Conservation (phyloP, 2,113 vertebrate species). For the Lutjanus erythropterus region DNA sequence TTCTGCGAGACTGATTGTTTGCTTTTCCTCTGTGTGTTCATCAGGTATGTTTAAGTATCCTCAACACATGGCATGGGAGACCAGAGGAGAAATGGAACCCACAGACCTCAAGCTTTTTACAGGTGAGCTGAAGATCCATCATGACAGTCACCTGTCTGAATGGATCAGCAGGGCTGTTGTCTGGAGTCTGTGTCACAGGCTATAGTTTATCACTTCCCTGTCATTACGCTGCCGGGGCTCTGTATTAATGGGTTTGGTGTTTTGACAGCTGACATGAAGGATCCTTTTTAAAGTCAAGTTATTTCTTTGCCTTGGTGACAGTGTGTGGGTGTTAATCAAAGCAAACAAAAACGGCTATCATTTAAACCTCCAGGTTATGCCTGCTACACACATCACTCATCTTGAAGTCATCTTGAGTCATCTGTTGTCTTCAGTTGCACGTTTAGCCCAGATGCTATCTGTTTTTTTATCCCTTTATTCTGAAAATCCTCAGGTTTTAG, state of each 20-base stretch:
- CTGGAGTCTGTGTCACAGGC: constrained; percentile 20
- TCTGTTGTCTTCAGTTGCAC: background rate
- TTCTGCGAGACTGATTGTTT: background rate
- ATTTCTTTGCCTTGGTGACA: constrained; percentile 42
- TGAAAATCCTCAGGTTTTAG: background rate
- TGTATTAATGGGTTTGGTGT: constrained; percentile 47
- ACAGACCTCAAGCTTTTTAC: constrained; percentile 99
- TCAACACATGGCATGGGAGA: constrained; percentile 99
- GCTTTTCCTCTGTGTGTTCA: background rate
- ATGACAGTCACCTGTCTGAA: constrained; percentile 15
- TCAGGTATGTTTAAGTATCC: constrained; percentile 99
- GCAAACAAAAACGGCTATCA: constrained; percentile 29
- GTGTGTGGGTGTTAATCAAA: constrained; percentile 53
- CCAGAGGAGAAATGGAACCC: constrained; percentile 99
- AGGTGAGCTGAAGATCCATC: constrained; percentile 85
- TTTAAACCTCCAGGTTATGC: constrained; percentile 31
- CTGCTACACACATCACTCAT: constrained; percentile 34
- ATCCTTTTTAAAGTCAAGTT: constrained; percentile 50
- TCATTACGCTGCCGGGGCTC: constrained; percentile 27
- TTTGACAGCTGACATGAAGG: constrained; percentile 53
- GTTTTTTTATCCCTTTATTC: background rate
- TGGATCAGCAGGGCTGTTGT: constrained; percentile 29
- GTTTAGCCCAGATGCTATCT: background rate
- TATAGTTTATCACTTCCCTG: constrained; percentile 31
- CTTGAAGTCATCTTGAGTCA: background rate